Base-by-base conservation (phyloP, 2,797 vertebrate species). In the Philypnodon macrostomus region DNA sequence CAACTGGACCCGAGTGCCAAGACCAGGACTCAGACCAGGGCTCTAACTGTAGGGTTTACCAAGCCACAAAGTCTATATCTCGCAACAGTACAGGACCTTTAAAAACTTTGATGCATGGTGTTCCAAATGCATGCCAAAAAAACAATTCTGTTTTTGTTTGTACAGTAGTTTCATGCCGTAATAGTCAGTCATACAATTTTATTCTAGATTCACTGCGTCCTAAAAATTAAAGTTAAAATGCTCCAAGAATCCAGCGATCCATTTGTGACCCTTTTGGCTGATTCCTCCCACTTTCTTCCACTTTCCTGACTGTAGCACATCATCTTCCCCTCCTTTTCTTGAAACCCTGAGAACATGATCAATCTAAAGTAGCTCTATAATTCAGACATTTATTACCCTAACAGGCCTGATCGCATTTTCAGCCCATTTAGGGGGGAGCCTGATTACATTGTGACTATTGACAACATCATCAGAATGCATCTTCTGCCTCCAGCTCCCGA, bases 381-480 rank as follows among this genome's bases (percentile, higher is more conserved):
- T 63, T 42, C 8, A 40, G 14, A 27, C 67, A 50, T 70, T 73
- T 63, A 63, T 68, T 53, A 57, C 64, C 12, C 37, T 58, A 63
- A 69, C 27, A 46, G 49, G 52, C 47, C 18, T 56, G 18, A 65
- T 75, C 59, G 30, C 58, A 77, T 71, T 65, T 53, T 67, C 35
- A 1, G 23, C 21, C 65, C 65, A 47, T 67, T 74, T 49, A 29
- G 51, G 48, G 24, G 16, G 30, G 62, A 7, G 51, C 27, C 61
- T 59, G 63, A 80, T 75, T 59, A 34, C 53, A 68, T 66, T 75
- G 61, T 60, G 63, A 70, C 47, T 42, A 39, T 70, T 56, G 58
- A 59, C 3, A n/a, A 24, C 38, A 41, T 65, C 39, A 36, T 37
- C 29, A n/a, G 29, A 44, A 55, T 38, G 9, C 14, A 57, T 53